Evolutionary conservation across 1,140 invertebrate species (phyloP).

Genomic region (Atta texana): DNA sequence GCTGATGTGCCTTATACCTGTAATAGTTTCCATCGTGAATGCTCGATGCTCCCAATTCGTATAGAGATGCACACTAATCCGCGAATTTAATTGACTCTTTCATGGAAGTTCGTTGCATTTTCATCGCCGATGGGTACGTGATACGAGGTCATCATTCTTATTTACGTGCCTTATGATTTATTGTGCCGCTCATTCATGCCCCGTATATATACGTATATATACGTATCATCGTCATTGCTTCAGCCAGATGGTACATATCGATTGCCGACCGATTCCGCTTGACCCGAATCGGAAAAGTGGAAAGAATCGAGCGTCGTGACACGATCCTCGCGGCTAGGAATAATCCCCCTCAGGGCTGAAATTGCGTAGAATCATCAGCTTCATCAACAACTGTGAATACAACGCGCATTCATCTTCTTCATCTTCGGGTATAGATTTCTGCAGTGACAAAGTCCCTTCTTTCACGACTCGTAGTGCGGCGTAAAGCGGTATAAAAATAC

Average conservation of each 20-base stretch:
- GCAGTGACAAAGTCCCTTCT: slow-evolving; percentile 1
- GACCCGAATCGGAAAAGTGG: slow-evolving; percentile 48
- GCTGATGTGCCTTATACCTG: background rate
- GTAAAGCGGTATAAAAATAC: background rate
- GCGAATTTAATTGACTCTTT: slow-evolving; percentile 33
- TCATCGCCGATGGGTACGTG: slow-evolving; percentile 9
- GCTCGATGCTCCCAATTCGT: slow-evolving; percentile 6
- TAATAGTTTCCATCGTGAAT: background rate
- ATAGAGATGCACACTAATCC: background rate
- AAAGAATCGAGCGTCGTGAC: slow-evolving; percentile 34
- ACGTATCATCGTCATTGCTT: background rate
- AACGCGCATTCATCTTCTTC: background rate
- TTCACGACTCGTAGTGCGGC: background rate
- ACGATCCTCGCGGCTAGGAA: slow-evolving; percentile 7
- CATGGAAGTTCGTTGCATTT: slow-evolving; percentile 14
- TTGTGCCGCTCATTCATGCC: slow-evolving; percentile 18
- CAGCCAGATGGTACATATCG: slow-evolving; percentile 51
- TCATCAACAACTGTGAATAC: background rate
- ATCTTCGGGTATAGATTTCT: background rate
- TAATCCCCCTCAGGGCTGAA: slow-evolving; percentile 43
- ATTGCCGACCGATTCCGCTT: slow-evolving; percentile 46
- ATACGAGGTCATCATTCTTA: slow-evolving; percentile 15
- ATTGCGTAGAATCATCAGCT: slow-evolving; percentile 56
- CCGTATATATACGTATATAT: background rate
- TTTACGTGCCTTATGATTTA: slow-evolving; percentile 40